phyloP scores from a whole-genome alignment of 2,113 vertebrate species.

The Tyto alba region DNA sequence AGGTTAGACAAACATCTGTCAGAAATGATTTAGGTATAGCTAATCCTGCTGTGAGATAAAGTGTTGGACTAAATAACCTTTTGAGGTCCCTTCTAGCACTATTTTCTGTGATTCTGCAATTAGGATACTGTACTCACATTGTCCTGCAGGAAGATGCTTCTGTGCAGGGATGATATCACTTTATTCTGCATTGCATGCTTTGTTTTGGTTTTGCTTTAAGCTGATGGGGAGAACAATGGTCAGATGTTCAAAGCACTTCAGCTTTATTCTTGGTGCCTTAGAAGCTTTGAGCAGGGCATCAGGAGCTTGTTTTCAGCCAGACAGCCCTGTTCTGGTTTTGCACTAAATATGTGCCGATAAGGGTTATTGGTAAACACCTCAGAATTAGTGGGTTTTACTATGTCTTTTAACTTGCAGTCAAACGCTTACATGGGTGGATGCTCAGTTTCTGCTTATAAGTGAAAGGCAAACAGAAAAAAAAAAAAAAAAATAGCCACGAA shows the following conservation, averaged over 20 bases:
- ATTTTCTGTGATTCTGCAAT: slow-evolving; percentile 25
- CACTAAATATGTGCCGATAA: neutral
- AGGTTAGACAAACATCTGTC: slow-evolving; percentile 67
- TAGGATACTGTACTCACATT: neutral
- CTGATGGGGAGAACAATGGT: neutral
- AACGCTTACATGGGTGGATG: neutral
- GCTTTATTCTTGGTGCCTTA: neutral
- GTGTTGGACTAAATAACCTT: slow-evolving; percentile 56
- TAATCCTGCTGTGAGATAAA: slow-evolving; percentile 58
- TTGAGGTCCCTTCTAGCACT: slow-evolving; percentile 40
- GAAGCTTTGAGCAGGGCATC: neutral
- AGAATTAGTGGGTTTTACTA: neutral
- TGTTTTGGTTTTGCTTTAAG: neutral
- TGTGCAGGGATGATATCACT: neutral
- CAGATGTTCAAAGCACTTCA: neutral
- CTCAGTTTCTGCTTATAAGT: neutral
- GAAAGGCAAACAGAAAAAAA: neutral
- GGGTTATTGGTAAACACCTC: neutral
- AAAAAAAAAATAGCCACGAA: neutral
- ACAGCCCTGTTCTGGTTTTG: neutral
- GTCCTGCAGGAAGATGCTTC: neutral
- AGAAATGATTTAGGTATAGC: slow-evolving; percentile 59
- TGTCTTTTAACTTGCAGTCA: neutral
- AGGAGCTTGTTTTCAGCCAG: neutral
- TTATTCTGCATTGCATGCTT: neutral